Evolutionary conservation across 2,113 vertebrate genomes (phyloP), one percentile per base, ranked within the genome.

Genomic region (Synchiropus splendidus): DNA sequence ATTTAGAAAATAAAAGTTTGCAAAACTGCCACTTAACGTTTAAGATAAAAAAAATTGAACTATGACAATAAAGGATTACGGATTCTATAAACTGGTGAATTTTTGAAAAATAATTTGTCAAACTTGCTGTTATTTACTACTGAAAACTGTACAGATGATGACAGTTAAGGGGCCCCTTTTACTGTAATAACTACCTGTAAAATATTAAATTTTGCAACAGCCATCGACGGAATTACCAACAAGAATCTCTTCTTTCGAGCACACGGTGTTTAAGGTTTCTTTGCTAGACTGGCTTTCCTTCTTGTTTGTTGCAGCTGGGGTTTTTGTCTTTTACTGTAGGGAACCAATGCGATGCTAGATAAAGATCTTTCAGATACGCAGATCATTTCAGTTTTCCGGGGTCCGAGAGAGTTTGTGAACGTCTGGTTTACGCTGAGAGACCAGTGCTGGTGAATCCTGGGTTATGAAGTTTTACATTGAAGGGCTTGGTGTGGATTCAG

Each of bases 151-250:
- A 82, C 82, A 89, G 86, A 83, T 81, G 77, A 86, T 78, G 75
- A 85, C 55, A 76, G 80, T 78, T 85, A 87, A 90, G 88, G 88
- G 83, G 84, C 82, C 52, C 55, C 76, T 89, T 80, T 89, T 84
- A 88, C 87, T 90, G 85, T 88, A 90, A 88, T 87, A 86, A 88
- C 89, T 90, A 87, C 88, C 86, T 89, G 86, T 88, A 89, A 86
- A 89, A 85, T 88, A 89, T 87, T 78, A 75, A 51, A 71, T 81
- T 82, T 89, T 89, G 71, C 67, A 75, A 74, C 63, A 53, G 61
- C 36, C 69, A 67, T 78, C 51, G 61, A 50, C 56, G 47, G 57
- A 67, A 56, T 73, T 56, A 63, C 58, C 61, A 74, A 66, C 52
- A 61, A 54, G 18, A 6, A 18, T 10, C 16, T 61, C 52, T 56